A percentile compares a stretch with the other conserved stretches of the same genome.
These are phyloP conservation scores for Megaptera novaeangliae DNA, from an alignment of 2,113 vertebrate species.

Conservation along the genomic window DNA sequence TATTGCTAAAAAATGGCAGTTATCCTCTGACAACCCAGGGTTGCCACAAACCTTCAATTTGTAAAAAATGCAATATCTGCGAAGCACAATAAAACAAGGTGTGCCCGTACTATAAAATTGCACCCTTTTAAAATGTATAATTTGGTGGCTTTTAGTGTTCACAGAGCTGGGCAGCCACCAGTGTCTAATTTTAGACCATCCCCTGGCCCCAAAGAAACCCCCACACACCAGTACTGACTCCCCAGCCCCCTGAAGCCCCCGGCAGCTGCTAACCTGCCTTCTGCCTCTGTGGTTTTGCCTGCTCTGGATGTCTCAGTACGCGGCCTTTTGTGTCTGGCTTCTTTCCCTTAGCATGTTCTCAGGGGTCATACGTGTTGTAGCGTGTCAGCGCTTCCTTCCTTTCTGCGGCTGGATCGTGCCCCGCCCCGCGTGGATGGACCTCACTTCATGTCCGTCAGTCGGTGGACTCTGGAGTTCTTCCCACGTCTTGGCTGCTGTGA, in stretches of 20 bases:
- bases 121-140: not conserved
- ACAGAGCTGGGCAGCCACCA: not conserved
- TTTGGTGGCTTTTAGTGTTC: not conserved
- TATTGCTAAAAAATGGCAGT: not conserved
- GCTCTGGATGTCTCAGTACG: not conserved
- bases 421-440: no score
- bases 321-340: not conserved
- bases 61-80: not conserved
- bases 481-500: not conserved
- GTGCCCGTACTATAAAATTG: not conserved
- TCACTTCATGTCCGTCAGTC: not conserved
- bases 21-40: not conserved
- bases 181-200: no score
- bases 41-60: not conserved
- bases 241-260: not conserved
- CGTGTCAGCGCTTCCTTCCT: not conserved
- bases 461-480: not conserved
- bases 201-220: not conserved
- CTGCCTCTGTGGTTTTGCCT: not conserved
- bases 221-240: not conserved
- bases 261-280: not conserved
- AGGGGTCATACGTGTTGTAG: no score
- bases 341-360: not conserved
- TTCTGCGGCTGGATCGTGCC: not conserved
- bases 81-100: not conserved